These are phyloP conservation scores for Ridgeia piscesae DNA, from an alignment of 1,140 invertebrate species.

Conservation along the genomic window DNA sequence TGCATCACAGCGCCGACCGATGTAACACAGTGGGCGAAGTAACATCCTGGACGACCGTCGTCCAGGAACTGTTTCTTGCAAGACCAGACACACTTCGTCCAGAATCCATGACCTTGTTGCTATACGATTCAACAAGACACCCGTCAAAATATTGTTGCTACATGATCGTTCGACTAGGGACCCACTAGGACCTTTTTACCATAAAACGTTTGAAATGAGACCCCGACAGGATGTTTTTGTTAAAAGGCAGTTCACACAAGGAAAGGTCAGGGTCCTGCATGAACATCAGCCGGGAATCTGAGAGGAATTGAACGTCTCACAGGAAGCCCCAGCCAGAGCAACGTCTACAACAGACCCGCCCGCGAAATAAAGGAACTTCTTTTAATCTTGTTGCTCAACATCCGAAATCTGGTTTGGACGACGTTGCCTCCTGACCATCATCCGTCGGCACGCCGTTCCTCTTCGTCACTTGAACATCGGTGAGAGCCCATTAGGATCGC, in stretches of 20 bases:
- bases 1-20: not conserved
- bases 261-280: too few relatives aligned
- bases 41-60: not conserved
- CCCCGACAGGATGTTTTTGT: not conserved
- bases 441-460: not conserved
- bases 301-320: too few relatives aligned
- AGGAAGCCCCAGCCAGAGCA: not conserved
- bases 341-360: not conserved
- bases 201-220: not conserved
- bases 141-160: not conserved
- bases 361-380: too few relatives aligned
- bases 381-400: too few relatives aligned
- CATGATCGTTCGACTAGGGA: not conserved
- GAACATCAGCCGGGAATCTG: too few relatives aligned
- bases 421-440: not conserved
- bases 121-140: not conserved
- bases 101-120: not conserved
- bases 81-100: not conserved
- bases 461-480: not conserved
- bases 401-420: too few relatives aligned
- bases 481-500: too few relatives aligned
- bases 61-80: not conserved
- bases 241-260: not conserved
- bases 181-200: not conserved
- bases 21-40: not conserved